phyloP scores from a whole-genome alignment of 30 jellyfish, hydroid and myxozoan genomes.

The Pseudorhiza aurosa region DNA sequence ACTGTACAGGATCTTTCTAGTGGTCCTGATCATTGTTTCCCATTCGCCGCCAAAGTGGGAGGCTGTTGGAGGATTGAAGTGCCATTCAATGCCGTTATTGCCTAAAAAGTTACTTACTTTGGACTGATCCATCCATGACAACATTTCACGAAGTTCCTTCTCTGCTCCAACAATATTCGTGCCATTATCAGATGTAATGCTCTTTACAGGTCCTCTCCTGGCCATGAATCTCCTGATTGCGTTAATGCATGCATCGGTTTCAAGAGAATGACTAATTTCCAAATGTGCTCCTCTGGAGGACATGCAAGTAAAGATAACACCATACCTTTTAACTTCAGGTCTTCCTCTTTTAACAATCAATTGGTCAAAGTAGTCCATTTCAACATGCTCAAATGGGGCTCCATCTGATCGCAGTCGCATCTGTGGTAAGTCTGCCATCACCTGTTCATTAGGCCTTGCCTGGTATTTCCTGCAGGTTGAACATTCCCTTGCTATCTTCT shows the following conservation, averaged over 20 bases:
- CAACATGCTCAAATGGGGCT: conserved; percentile 60
- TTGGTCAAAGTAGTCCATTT: conserved; percentile 55
- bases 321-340: conserved; percentile 42
- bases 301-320: conserved; percentile 59
- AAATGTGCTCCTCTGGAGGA: conserved; percentile 53
- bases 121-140: conserved; percentile 12
- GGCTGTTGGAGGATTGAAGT: conserved; percentile 58
- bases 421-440: conserved; percentile 23
- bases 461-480: conserved; percentile 18
- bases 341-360: conserved; percentile 47
- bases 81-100: conserved; percentile 22
- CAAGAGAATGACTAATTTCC: conserved; percentile 23
- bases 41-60: conserved; percentile 66
- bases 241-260: conserved; percentile 16
- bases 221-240: conserved; percentile 38
- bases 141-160: conserved; percentile 22
- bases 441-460: conserved; percentile 9
- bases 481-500: conserved; percentile 24
- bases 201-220: conserved; percentile 47
- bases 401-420: conserved; percentile 18
- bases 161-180: conserved; percentile 55
- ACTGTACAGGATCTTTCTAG: conserved; percentile 34
- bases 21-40: conserved; percentile 59
- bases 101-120: neutral
- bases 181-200: conserved; percentile 40